A percentile compares a stretch with the other conserved stretches of the same genome.
Conservation (phyloP, 2,888 invertebrate genomes). For the Lycia hirtaria region DNA sequence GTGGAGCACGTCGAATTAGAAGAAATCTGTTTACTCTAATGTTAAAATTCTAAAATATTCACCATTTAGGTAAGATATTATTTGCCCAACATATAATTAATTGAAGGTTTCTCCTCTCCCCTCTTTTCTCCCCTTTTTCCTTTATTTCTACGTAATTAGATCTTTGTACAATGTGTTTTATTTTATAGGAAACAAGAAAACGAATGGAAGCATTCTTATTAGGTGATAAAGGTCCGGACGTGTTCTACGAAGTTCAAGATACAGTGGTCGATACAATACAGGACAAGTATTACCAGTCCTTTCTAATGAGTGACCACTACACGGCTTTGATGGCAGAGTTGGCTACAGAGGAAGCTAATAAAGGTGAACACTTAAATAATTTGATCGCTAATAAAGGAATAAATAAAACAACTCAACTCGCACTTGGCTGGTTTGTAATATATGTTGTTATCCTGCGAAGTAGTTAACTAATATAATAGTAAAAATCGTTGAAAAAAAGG, state of each 20-base stretch:
- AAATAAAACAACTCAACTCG: too few species aligned
- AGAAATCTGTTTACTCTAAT: too few species aligned
- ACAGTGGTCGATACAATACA: constrained; percentile 92
- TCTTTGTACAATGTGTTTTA: background rate
- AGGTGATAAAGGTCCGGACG: constrained; percentile 94
- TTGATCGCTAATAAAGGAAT: too few species aligned
- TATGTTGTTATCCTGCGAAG: too few species aligned
- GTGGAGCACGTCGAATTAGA: too few species aligned
- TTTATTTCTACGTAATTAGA: background rate
- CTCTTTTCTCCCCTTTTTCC: background rate
- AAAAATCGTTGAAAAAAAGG: too few species aligned
- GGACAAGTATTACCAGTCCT: constrained; percentile 95
- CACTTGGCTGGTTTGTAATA: too few species aligned
- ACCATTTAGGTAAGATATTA: too few species aligned
- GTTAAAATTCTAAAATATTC: too few species aligned
- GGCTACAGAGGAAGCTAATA: constrained; percentile 85
- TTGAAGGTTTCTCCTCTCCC: too few species aligned
- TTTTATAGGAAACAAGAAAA: constrained; percentile 87
- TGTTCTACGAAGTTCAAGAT: constrained; percentile 94
- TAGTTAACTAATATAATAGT: too few species aligned
- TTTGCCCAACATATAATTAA: too few species aligned
- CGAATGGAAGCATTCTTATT: constrained; percentile 94
- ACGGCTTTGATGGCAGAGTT: constrained; percentile 89
- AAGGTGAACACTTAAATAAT: constrained; percentile 64
- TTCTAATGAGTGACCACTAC: constrained; percentile 94